A percentile compares a stretch with the other conserved stretches of the same genome.
phyloP scores from a whole-genome alignment of 2,797 vertebrate genomes.

The Sebastes itinus region DNA sequence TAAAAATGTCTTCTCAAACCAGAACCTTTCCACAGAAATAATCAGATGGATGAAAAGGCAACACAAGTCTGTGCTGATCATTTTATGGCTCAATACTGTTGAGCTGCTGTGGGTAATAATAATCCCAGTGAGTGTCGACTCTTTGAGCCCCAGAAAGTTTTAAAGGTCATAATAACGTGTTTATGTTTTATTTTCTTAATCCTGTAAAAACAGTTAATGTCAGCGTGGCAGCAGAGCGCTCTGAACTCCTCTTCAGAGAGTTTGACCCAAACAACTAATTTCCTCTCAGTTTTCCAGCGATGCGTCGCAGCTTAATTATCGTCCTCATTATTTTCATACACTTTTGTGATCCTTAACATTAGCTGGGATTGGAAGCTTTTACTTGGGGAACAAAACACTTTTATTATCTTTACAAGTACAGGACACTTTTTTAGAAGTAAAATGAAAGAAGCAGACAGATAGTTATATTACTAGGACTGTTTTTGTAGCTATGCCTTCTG shows the following conservation, averaged over 20 bases:
- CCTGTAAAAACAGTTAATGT: background rate
- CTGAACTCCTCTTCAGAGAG: background rate
- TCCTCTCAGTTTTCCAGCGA: background rate
- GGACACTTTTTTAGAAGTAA: background rate
- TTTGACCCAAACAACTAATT: conserved; percentile 18
- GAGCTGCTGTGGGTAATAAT: background rate
- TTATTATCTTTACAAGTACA: too few species aligned
- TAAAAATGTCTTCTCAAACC: background rate
- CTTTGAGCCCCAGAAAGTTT: background rate
- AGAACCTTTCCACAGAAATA: background rate
- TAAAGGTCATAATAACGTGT: conserved; percentile 21
- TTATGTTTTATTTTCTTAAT: background rate
- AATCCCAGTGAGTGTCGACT: background rate
- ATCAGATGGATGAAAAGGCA: background rate
- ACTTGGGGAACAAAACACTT: background rate
- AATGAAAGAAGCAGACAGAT: background rate
- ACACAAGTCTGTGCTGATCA: too few species aligned
- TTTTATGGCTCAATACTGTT: background rate
- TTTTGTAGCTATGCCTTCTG: background rate
- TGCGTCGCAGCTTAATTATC: background rate
- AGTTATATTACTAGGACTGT: background rate
- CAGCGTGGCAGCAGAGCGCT: background rate
- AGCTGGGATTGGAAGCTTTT: background rate
- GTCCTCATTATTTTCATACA: background rate
- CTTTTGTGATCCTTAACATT: background rate